Conservation (phyloP, 2,113 vertebrate genomes). For the Paratilapia polleni region DNA sequence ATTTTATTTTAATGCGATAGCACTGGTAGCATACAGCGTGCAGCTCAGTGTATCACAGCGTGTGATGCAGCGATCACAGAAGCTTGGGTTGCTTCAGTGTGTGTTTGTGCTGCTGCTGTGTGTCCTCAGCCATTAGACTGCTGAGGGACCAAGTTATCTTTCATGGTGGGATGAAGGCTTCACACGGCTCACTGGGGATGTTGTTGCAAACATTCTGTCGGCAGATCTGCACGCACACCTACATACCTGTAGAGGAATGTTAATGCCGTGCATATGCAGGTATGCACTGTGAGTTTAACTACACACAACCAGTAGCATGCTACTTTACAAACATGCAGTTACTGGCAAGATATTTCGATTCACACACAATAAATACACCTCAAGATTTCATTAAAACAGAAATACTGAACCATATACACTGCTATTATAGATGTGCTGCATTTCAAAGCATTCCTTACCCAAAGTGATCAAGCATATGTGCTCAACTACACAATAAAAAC, state of each 20-base stretch:
- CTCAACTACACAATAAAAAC: neutral
- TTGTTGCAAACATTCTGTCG: conserved; percentile 51
- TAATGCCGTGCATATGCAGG: neutral
- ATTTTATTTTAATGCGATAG: no score
- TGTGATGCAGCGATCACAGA: neutral
- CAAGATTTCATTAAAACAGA: neutral
- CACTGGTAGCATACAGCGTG: neutral
- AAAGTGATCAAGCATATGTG: neutral
- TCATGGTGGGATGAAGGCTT: conserved; percentile 57
- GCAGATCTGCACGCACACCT: conserved; percentile 6
- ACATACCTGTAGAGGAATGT: conserved; percentile 16
- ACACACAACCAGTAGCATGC: neutral
- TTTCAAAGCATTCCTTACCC: neutral
- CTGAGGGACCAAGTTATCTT: conserved; percentile 43
- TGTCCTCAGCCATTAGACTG: conserved; percentile 49
- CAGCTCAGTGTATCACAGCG: neutral
- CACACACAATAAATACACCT: neutral
- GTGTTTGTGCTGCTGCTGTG: conserved; percentile 20
- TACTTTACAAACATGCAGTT: neutral
- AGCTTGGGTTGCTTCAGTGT: neutral
- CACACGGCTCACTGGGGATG: conserved; percentile 59
- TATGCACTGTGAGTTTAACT: neutral
- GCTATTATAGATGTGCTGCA: neutral
- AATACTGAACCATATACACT: neutral
- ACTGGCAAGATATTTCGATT: neutral